These are phyloP conservation scores for Seira ritae DNA, from an alignment of 2,888 invertebrate species.

Conservation along the genomic window DNA sequence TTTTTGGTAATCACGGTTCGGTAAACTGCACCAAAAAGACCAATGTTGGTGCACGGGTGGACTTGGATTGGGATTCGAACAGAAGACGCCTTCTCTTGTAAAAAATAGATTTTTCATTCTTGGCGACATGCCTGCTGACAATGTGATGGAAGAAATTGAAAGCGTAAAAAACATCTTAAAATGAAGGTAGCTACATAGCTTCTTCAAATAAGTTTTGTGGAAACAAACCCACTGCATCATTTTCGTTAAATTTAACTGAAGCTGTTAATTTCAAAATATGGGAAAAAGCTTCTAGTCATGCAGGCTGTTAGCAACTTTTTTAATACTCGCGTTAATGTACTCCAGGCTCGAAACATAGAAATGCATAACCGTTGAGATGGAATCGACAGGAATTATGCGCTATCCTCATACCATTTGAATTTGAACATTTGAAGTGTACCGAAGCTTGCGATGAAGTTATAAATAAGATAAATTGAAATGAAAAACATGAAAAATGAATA, in stretches of 20 bases:
- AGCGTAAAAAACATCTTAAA: neutral
- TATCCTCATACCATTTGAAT: too few species aligned
- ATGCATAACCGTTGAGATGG: constrained; percentile 33
- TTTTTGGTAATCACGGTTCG: constrained; percentile 39
- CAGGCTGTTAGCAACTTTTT: neutral
- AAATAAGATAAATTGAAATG: constrained; percentile 21
- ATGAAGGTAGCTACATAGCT: constrained; percentile 2
- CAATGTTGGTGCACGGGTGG: constrained; percentile 34
- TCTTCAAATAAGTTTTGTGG: too few species aligned
- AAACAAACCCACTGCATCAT: too few species aligned
- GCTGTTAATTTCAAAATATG: too few species aligned
- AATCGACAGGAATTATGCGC: neutral
- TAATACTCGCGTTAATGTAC: constrained; percentile 37
- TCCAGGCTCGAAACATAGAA: neutral
- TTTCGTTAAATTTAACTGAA: too few species aligned
- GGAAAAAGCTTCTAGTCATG: too few species aligned
- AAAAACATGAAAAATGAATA: constrained; percentile 2
- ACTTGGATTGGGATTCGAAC: too few species aligned
- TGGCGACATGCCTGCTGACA: constrained; percentile 48
- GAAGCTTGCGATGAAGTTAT: neutral
- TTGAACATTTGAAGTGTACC: constrained; percentile 2
- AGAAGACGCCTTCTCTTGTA: neutral
- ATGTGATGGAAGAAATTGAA: constrained; percentile 4
- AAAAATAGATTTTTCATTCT: constrained; percentile 48
- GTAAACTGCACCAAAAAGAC: constrained; percentile 34